Base-by-base conservation (phyloP, 2,888 invertebrate species). In the Lamellibrachia satsuma region DNA sequence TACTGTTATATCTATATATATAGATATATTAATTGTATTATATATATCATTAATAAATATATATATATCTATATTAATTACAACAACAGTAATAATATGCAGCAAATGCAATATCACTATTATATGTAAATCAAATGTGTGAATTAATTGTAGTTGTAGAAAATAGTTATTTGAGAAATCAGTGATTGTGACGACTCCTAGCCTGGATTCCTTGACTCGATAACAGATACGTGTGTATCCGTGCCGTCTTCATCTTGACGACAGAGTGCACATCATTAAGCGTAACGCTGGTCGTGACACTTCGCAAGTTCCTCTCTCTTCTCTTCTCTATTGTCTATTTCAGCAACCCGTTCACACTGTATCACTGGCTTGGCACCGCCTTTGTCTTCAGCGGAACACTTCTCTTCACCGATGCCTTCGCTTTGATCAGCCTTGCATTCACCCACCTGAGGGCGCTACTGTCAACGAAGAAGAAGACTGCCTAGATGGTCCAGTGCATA, bases 291-390 rank as follows among this genome's bases (percentile, higher is more conserved):
- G 98, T 99, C 0, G 98, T 99, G 57, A 99, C 99, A 0, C 97
- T 99, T 92, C 97, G 99, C 92, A 99, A 99, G 97, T 99, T 99
- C 96, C 97, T 98, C 60, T 99, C 99, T 0, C 97, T 99, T 90
- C 96, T 99, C n/a, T 98, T 99, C 96, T 99, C 99, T 0, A 99
- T 99, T 94, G 95, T 98, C 91, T 99, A 99, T 96, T 99, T 99
- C 96, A 97, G 98, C 95, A 99, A 99, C 97, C 98, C 98, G 0
- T 99, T 99, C 96, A 99, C 99, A 0, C 9, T 97, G 0, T 97
- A 97, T 91, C 99, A 99, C 96, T 99, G 99, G 98, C 95, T 98
- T 90, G 99, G 99, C 7, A 98, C 99, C 0, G 95, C 97, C 1
- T 97, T 99, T 91, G 99, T 99, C 1, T 99, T 99, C 96, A 96